Conservation (phyloP, 2,113 vertebrate genomes). For the Muntiacus muntjak region DNA sequence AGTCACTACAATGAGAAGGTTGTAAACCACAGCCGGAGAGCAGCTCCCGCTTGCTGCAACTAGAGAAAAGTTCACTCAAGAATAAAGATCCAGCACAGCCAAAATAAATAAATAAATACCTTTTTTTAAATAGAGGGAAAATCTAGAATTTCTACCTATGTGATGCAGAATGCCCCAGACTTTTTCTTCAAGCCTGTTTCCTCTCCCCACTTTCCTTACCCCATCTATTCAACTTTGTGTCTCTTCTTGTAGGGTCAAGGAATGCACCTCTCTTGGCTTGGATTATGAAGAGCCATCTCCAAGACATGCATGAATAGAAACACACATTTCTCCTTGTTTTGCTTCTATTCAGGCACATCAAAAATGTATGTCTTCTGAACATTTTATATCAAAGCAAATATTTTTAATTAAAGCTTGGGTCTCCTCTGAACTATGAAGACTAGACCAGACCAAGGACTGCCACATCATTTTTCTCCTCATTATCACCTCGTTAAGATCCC, state of each 20-base stretch:
- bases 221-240: constrained; percentile 81
- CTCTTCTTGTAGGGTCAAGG: constrained; percentile 51
- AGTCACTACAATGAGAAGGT: not conserved
- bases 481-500: constrained; percentile 78
- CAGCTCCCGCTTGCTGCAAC: not conserved
- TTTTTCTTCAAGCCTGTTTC: not conserved
- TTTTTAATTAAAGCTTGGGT: constrained; percentile 70
- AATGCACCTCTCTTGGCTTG: not conserved
- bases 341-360: not conserved
- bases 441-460: constrained; percentile 70
- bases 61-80: not conserved
- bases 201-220: not conserved
- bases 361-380: constrained; percentile 46
- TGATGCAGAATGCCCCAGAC: not conserved
- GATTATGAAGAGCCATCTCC: not conserved
- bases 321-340: not conserved
- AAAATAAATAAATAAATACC: not conserved
- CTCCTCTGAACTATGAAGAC: constrained; percentile 57
- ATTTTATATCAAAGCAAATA: constrained; percentile 66
- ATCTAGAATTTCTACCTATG: not conserved
- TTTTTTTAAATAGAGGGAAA: not conserved
- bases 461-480: constrained; percentile 76
- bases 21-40: not conserved
- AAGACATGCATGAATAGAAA: constrained; percentile 3
- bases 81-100: not conserved